Base-by-base conservation (phyloP, 2,113 vertebrate species). In the Cyprinus carpio region DNA sequence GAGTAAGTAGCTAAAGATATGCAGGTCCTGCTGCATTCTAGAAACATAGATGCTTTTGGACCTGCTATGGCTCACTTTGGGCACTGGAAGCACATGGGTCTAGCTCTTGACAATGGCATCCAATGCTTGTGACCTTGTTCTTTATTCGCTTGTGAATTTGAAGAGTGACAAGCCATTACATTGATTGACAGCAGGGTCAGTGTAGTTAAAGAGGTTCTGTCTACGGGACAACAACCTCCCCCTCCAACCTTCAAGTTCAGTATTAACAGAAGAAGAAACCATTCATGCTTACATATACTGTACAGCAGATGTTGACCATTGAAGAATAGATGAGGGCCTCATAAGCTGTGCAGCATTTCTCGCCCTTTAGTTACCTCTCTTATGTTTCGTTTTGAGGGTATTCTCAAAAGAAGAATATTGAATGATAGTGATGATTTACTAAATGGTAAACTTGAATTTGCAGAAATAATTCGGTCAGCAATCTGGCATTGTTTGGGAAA, bases 101-200 rank as follows among this genome's bases (percentile, higher is more conserved):
- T 80, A n/a, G 31, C 43, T 62, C 20, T 25, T 80, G 13, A 43
- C 23, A 80, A 80, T 23, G 54, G 31, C 54, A 80, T 60, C 31
- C 31, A 15, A 64, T 80, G 13, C 77, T 27, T 64, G 31, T 80
- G 56, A 80, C 60, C 43, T 72, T 74, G 54, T 74, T 37, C 75
- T 46, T 40, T 79, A 29, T 83, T 18, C 34, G 15, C 46, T 72
- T 65, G 60, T 75, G 58, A 67, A 84, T 89, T 46, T 79, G 23
- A 79, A 82, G 56, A 83, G 37, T 18, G 84, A 84, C 18, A 18
- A 86, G 78, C 43, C 49, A 69, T 85, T 78, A 75, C 51, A 84
- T 7, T 82, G 79, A 90, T 80, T 80, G 84, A 80, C 86, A 87
- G 87, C 81, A 84, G 77, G 81, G 85, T 85, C 85, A 20, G 62